Evolutionary conservation across 2,797 vertebrate genomes (phyloP), one percentile per base, ranked within the genome.

Genomic region (Podargus strigoides): DNA sequence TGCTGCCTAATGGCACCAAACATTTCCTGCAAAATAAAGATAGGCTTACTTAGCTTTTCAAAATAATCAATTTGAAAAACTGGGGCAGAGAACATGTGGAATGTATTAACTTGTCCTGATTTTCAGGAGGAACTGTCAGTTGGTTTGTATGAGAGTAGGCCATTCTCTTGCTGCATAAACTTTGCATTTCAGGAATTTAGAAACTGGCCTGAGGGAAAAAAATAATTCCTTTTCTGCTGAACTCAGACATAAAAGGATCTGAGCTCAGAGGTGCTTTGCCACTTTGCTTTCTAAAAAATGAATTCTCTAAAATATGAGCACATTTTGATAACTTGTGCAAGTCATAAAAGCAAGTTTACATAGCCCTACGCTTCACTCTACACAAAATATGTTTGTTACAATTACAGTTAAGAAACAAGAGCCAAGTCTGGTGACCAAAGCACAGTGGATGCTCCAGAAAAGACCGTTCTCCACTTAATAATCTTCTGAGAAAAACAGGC

Each of bases 1-100:
- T 59, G 73, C 94, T 90, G 89, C 89, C 82, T 95, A 92, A 96
- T 78, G 91, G 93, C 89, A 96, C 82, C 95, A 95, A 96, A 93
- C 82, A 94, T 73, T 91, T 94, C 95, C 94, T 93, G 85, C 82
- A 91, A 95, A 95, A 96, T 95, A 95, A 94, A 96, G 96, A 96
- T 60, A 95, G 85, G 76, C 69, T 91, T 74, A 75, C 87, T 91
- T 79, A 24, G 77, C 89, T 91, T 94, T 94, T 95, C 91, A 92
- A 96, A 95, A 95, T 59, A 96, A 96, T 92, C 85, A 72, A 53
- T 95, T 84, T 73, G 79, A 55, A 94, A 87, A 96, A 95, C 73
- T 86, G 79, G 95, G 89, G 72, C 95, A 88, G 79, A 41, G 91
- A 92, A 91, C 85, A 96, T 86, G 91, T 92, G 89, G 87, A 90